Evolutionary conservation across 2,888 invertebrate genomes (phyloP).

Genomic region (Eristalis pertinax): DNA sequence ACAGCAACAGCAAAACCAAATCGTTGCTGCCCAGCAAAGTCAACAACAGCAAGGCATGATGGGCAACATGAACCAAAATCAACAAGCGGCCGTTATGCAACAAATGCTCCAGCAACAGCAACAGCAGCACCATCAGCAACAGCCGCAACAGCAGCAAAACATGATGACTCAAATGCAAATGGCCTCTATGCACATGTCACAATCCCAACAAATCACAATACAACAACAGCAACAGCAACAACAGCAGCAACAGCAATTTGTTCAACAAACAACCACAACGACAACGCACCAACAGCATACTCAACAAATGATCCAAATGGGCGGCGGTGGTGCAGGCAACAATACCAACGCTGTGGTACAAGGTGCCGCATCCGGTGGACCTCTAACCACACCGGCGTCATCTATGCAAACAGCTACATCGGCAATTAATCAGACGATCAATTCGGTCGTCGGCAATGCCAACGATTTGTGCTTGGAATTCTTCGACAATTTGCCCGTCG

Average conservation of each 20-base stretch:
- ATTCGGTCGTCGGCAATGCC: conserved; percentile 80
- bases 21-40: conserved; percentile 79
- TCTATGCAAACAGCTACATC: conserved; percentile 75
- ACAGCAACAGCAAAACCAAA: conserved; percentile 80
- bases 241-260: conserved; percentile 78
- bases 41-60: conserved; percentile 75
- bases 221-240: conserved; percentile 80
- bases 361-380: conserved; percentile 51
- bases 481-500: conserved; percentile 90
- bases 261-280: conserved; percentile 78
- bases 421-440: conserved; percentile 81
- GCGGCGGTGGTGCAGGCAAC: conserved; percentile 57
- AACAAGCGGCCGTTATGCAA: conserved; percentile 71
- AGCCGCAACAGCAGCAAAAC: conserved; percentile 76
- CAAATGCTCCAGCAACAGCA: conserved; percentile 81
- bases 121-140: conserved; percentile 77
- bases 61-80: conserved; percentile 61
- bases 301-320: conserved; percentile 79
- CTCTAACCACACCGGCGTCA: conserved; percentile 46
- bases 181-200: conserved; percentile 87
- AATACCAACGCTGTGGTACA: conserved; percentile 58
- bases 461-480: conserved; percentile 92
- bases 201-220: conserved; percentile 86
- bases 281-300: conserved; percentile 79
- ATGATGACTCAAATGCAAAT: conserved; percentile 82